phyloP scores from a whole-genome alignment of 2,888 invertebrate genomes.

The Aricia artaxerxes region DNA sequence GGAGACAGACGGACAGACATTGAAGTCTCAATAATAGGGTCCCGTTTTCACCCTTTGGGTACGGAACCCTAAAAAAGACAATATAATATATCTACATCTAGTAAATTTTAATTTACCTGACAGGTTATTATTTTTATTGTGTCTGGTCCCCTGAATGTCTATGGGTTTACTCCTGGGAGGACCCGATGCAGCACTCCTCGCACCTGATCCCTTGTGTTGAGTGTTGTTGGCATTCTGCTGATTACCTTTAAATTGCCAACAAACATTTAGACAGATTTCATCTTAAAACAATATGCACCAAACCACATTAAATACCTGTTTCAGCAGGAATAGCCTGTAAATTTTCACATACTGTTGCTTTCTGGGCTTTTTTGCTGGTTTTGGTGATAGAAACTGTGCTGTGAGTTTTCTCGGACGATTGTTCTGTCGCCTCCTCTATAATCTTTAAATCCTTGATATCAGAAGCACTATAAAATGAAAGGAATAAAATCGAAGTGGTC shows the following conservation, averaged over 20 bases:
- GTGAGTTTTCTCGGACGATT: slow-evolving; percentile 57
- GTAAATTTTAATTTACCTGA: slow-evolving; percentile 46
- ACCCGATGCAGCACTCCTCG: slow-evolving; percentile 34
- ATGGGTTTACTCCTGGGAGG: slow-evolving; percentile 65
- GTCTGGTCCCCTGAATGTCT: slow-evolving; percentile 58
- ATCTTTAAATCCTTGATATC: slow-evolving; percentile 89
- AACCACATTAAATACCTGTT: slow-evolving; percentile 44
- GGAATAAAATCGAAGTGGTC: background rate
- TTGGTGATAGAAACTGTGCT: slow-evolving; percentile 68
- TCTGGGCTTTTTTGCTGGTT: slow-evolving; percentile 55
- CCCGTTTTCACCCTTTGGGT: too few species aligned
- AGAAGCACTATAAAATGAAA: slow-evolving; percentile 75
- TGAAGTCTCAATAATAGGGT: too few species aligned
- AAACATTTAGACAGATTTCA: background rate
- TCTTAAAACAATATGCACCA: background rate
- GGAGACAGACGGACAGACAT: too few species aligned
- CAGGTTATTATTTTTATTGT: slow-evolving; percentile 49
- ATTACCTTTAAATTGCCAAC: slow-evolving; percentile 34
- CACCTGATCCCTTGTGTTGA: slow-evolving; percentile 34
- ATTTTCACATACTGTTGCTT: slow-evolving; percentile 68
- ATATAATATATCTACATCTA: too few species aligned
- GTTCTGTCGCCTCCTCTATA: slow-evolving; percentile 83
- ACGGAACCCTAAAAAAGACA: too few species aligned
- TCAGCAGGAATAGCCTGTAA: slow-evolving; percentile 63
- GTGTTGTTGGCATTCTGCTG: slow-evolving; percentile 42